phyloP scores from a whole-genome alignment of 1,140 invertebrate species.

The Drosophila kikkawai region DNA sequence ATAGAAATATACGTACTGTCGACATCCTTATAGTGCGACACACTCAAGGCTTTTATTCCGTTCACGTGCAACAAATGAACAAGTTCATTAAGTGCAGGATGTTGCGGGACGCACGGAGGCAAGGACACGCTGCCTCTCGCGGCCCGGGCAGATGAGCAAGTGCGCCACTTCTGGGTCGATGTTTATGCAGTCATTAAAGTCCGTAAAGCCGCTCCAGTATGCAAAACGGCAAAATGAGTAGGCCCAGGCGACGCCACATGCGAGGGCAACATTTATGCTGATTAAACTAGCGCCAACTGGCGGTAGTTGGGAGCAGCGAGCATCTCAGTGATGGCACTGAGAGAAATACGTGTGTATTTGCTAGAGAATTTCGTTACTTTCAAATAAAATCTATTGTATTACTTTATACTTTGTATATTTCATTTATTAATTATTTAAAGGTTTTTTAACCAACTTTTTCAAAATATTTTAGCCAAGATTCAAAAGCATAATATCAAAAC shows the following conservation, averaged over 20 bases:
- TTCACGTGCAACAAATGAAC: slow-evolving; percentile 74
- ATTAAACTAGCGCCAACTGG: slow-evolving; percentile 63
- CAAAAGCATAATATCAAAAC: too few relatives aligned
- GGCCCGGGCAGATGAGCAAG: slow-evolving; percentile 8
- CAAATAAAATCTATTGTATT: too few relatives aligned
- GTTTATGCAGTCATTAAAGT: slow-evolving; percentile 51
- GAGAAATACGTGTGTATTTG: not conserved
- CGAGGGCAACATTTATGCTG: slow-evolving; percentile 65
- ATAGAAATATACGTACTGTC: slow-evolving; percentile 60
- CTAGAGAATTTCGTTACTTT: too few relatives aligned
- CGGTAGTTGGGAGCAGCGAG: slow-evolving; percentile 5
- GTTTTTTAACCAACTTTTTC: too few relatives aligned
- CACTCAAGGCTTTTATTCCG: slow-evolving; percentile 59
- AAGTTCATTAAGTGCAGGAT: slow-evolving; percentile 70
- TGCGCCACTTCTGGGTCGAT: slow-evolving; percentile 44
- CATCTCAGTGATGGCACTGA: slow-evolving; percentile 2
- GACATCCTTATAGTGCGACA: slow-evolving; percentile 26
- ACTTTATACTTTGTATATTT: too few relatives aligned
- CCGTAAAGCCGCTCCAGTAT: slow-evolving; percentile 58
- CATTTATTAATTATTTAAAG: too few relatives aligned
- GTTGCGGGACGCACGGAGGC: slow-evolving; percentile 7
- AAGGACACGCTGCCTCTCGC: not conserved
- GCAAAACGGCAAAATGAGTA: slow-evolving; percentile 53
- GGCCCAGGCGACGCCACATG: slow-evolving; percentile 38
- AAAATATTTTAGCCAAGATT: too few relatives aligned